Percentiles rank a stretch among this genome's conserved stretches.
Evolutionary conservation across 2,113 vertebrate species (phyloP).

Genomic region (Anguilla rostrata): DNA sequence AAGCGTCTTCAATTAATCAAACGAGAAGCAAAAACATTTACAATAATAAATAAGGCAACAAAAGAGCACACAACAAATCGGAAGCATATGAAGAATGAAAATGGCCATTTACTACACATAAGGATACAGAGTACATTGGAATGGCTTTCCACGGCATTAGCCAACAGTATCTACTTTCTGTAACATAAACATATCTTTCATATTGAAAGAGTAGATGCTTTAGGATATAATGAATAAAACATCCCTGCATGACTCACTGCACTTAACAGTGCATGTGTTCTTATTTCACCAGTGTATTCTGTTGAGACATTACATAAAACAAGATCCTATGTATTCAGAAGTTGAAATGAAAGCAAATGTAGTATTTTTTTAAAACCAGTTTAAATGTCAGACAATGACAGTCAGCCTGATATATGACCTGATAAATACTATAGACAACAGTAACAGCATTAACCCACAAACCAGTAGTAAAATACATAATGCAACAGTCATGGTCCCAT

Average conservation of each 20-base stretch:
- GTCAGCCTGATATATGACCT: neutral
- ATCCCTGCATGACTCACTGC: constrained; percentile 2
- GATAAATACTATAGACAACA: neutral
- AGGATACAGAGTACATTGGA: neutral
- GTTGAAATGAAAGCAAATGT: neutral
- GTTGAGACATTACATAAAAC: neutral
- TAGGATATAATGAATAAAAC: neutral
- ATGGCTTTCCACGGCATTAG: constrained; percentile 10
- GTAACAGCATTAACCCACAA: neutral
- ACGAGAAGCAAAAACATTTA: neutral
- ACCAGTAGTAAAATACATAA: neutral
- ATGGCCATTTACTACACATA: neutral
- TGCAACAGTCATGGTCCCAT: neutral
- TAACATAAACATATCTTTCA: neutral
- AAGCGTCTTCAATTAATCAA: neutral
- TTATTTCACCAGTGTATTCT: neutral
- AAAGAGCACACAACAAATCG: neutral
- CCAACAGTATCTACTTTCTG: neutral
- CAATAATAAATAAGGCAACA: neutral
- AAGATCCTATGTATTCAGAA: neutral
- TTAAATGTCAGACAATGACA: neutral
- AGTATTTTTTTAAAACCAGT: neutral
- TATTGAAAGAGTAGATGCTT: neutral
- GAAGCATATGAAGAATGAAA: neutral
- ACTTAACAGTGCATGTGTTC: neutral